A percentile compares a stretch with the other conserved stretches of the same genome.
These are phyloP conservation scores for Acanthornis magna DNA, from an alignment of 2,797 vertebrate species.

Conservation along the genomic window DNA sequence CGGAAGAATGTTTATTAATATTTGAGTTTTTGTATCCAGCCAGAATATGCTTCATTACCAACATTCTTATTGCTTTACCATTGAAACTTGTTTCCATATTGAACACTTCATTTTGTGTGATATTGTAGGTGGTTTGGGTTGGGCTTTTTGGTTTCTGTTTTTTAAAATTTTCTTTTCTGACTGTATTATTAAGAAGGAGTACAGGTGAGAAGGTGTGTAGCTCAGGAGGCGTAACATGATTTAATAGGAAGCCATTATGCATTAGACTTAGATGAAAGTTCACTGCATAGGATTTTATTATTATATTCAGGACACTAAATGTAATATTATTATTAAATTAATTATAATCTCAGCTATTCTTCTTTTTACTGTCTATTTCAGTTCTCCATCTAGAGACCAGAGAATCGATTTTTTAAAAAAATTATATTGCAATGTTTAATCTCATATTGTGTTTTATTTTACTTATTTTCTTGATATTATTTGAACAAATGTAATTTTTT, in stretches of 20 bases:
- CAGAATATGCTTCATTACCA: neutral
- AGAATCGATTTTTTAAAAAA: neutral
- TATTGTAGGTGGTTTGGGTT: neutral
- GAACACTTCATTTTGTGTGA: neutral
- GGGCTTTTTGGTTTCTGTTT: accelerated
- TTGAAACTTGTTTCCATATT: neutral
- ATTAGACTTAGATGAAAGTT: neutral
- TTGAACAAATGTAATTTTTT: neutral
- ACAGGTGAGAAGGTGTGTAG: neutral
- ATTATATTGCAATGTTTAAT: neutral
- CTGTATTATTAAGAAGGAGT: neutral
- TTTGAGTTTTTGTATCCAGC: neutral
- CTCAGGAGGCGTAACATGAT: neutral
- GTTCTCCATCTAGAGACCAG: neutral
- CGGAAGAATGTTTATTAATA: neutral
- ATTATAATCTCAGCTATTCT: neutral
- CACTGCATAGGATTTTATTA: neutral
- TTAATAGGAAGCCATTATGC: neutral
- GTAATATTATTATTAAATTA: neutral
- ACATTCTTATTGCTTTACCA: neutral
- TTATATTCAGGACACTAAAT: neutral
- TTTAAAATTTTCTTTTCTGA: neutral
- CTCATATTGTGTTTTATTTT: neutral
- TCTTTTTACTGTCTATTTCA: neutral
- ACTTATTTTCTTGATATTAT: neutral